phyloP scores from a whole-genome alignment of 2,797 vertebrate species.

The Chelonia mydas region DNA sequence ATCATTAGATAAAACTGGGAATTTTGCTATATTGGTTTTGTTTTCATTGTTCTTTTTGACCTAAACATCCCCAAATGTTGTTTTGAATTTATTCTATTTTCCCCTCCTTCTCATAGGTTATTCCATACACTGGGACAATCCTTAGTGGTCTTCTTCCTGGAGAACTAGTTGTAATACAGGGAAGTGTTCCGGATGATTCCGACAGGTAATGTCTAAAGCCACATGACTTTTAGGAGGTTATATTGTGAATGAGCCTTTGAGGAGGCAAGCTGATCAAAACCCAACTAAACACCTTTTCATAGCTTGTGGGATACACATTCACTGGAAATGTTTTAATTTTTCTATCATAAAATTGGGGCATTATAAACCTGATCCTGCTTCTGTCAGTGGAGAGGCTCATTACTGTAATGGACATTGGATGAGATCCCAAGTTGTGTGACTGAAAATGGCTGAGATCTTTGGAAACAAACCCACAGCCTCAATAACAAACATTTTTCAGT shows the following conservation, averaged over 20 bases:
- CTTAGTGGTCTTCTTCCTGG: constrained; percentile 86
- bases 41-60: background rate
- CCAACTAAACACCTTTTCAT: background rate
- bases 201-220: constrained; percentile 83
- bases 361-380: background rate
- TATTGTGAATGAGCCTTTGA: background rate
- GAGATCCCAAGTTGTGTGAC: background rate
- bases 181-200: constrained; percentile 81
- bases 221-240: background rate
- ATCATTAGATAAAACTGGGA: background rate
- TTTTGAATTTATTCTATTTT: background rate
- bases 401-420: background rate
- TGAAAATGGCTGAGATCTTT: background rate
- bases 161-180: constrained; percentile 88
- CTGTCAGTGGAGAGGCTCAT: background rate
- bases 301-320: background rate
- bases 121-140: constrained; percentile 90
- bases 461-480: background rate
- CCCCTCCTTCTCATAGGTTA: constrained; percentile 68
- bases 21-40: background rate
- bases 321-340: background rate
- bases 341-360: background rate
- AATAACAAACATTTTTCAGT: background rate
- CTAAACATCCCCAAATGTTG: background rate
- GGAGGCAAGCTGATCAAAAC: background rate